These are phyloP conservation scores for rat (Rattus norvegicus) DNA, from an alignment of 2,113 vertebrate species.

Conservation along the genomic window DNA sequence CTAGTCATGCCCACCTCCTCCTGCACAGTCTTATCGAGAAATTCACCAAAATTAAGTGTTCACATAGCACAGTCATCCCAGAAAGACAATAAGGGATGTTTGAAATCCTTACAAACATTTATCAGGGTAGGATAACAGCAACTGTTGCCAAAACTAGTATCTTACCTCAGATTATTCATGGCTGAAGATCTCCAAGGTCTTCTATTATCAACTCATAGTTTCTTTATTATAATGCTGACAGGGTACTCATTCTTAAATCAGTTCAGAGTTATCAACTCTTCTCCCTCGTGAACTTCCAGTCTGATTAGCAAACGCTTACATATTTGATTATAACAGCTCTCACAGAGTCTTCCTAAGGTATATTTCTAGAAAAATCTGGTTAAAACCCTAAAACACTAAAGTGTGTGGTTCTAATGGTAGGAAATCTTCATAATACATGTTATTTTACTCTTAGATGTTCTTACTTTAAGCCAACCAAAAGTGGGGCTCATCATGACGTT, in stretches of 20 bases:
- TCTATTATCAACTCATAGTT: conserved; percentile 53
- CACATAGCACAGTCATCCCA: neutral
- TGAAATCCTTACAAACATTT: conserved; percentile 63
- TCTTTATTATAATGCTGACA: conserved; percentile 60
- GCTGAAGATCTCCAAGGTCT: neutral
- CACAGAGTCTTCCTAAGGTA: conserved; percentile 4
- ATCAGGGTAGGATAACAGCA: conserved; percentile 53
- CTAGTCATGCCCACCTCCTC: conserved; percentile 12
- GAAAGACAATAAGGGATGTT: conserved; percentile 50
- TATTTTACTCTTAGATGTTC: neutral
- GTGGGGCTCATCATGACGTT: neutral
- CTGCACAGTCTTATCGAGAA: conserved; percentile 35
- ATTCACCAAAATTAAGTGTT: conserved; percentile 45
- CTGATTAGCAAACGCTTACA: conserved; percentile 49
- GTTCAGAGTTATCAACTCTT: conserved; percentile 67
- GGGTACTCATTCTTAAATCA: neutral
- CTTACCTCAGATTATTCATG: neutral
- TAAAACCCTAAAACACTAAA: neutral
- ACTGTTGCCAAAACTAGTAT: conserved; percentile 61
- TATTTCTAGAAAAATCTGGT: conserved; percentile 38
- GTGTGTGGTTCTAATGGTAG: conserved; percentile 34
- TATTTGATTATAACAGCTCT: conserved; percentile 6
- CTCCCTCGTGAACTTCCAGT: conserved; percentile 67
- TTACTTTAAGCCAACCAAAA: neutral
- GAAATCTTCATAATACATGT: neutral